These are phyloP conservation scores for Lasioglossum vierecki DNA, from an alignment of 2,888 invertebrate genomes.

Conservation along the genomic window DNA sequence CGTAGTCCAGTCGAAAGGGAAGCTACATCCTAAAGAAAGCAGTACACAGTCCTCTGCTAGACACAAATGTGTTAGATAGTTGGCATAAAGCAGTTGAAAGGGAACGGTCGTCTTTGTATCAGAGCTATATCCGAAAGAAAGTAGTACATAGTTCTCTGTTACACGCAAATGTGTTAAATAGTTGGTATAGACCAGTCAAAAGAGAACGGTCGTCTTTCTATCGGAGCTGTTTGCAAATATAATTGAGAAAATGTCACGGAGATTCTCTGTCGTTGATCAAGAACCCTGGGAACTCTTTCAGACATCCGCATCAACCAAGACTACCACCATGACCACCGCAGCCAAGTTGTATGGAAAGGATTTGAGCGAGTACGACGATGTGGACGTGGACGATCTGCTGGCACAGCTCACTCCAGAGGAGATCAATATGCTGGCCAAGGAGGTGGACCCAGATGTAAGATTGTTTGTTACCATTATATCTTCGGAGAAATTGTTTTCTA, in stretches of 20 bases:
- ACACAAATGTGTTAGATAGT: neutral
- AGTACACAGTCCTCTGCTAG: no score
- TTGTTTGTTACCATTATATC: neutral
- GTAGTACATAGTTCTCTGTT: neutral
- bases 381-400: conserved; percentile 97
- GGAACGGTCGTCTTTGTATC: neutral
- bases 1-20: no score
- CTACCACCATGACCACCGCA: conserved; percentile 95
- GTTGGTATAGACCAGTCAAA: conserved; percentile 15
- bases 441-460: conserved; percentile 99
- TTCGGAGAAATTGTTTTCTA: neutral
- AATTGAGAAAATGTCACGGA: conserved; percentile 61
- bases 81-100: conserved; percentile 7
- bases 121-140: no score
- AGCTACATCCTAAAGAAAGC: no score
- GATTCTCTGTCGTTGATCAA: conserved; percentile 67
- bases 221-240: neutral
- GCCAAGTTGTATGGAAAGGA: conserved; percentile 96
- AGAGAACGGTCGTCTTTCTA: neutral
- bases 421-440: conserved; percentile 98
- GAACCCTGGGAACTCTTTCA: conserved; percentile 84
- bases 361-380: conserved; percentile 95
- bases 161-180: conserved; percentile 5
- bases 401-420: conserved; percentile 97
- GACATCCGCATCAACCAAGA: conserved; percentile 95